Conservation (phyloP, 1,140 invertebrate genomes). For the Pinna nobilis region DNA sequence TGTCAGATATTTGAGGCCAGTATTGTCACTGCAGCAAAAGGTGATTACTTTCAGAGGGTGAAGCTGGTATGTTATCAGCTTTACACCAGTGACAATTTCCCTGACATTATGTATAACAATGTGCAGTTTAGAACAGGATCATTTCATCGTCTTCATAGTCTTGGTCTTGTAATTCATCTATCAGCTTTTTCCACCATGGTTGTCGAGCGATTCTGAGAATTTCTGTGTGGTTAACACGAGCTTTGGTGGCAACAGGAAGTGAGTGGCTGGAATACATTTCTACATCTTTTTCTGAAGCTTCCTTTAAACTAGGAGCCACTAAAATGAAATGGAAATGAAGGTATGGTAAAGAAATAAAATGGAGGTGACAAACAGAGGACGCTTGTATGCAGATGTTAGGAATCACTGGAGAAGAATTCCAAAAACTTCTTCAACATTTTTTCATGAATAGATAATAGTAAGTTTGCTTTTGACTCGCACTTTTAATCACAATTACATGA, state of each 20-base stretch:
- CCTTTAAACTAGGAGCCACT: constrained; percentile 70
- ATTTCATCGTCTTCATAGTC: constrained; percentile 59
- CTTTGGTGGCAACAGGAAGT: constrained; percentile 69
- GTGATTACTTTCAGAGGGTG: neutral
- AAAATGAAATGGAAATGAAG: neutral
- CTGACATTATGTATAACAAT: neutral
- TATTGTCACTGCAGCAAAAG: too few relatives aligned
- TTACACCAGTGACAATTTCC: neutral
- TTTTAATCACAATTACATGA: too few relatives aligned
- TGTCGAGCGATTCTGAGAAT: constrained; percentile 58
- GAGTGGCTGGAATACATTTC: constrained; percentile 68
- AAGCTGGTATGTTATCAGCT: neutral
- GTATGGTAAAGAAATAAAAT: too few relatives aligned
- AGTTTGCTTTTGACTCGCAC: too few relatives aligned
- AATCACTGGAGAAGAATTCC: too few relatives aligned
- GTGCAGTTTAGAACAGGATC: constrained; percentile 45
- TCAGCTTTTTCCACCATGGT: constrained; percentile 71
- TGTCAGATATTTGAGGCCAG: too few relatives aligned
- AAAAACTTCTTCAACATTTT: too few relatives aligned
- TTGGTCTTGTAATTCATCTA: constrained; percentile 65
- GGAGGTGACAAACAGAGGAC: too few relatives aligned
- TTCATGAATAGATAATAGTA: too few relatives aligned
- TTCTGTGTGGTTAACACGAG: constrained; percentile 61
- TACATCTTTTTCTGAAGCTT: constrained; percentile 65
- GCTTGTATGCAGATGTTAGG: too few relatives aligned